phyloP scores from a whole-genome alignment of 1,140 invertebrate genomes.

The Chlorops oryzae region DNA sequence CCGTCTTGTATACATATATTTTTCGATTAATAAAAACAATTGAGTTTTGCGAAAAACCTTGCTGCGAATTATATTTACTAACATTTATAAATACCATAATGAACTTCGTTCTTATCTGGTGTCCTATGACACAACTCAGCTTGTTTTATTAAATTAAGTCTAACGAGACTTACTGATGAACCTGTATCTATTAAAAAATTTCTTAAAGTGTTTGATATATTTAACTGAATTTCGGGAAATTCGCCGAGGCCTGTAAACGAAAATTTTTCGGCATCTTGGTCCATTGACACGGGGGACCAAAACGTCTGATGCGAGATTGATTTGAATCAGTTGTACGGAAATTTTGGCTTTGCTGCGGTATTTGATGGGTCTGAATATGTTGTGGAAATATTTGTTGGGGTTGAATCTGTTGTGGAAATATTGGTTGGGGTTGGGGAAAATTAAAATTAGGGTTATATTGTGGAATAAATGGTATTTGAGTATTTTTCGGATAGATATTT shows the following conservation, averaged over 20 bases:
- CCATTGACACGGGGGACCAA: neutral
- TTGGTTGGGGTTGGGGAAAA: neutral
- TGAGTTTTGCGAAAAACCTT: too few relatives aligned
- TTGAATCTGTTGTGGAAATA: neutral
- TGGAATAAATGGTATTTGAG: too few relatives aligned
- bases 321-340: neutral
- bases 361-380: too few relatives aligned
- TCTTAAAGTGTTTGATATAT: neutral
- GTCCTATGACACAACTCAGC: too few relatives aligned
- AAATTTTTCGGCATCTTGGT: neutral
- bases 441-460: neutral
- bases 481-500: too few relatives aligned
- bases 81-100: too few relatives aligned
- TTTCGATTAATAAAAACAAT: too few relatives aligned
- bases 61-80: too few relatives aligned
- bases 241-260: neutral
- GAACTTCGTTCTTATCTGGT: too few relatives aligned
- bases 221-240: neutral
- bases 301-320: neutral
- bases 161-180: neutral
- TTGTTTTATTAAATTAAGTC: neutral
- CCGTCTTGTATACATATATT: too few relatives aligned
- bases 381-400: neutral
- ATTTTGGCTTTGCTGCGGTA: neutral
- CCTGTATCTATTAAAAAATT: constrained; percentile 3